phyloP scores from a whole-genome alignment of 2,888 invertebrate genomes.

The Eutolmus rufibarbis region DNA sequence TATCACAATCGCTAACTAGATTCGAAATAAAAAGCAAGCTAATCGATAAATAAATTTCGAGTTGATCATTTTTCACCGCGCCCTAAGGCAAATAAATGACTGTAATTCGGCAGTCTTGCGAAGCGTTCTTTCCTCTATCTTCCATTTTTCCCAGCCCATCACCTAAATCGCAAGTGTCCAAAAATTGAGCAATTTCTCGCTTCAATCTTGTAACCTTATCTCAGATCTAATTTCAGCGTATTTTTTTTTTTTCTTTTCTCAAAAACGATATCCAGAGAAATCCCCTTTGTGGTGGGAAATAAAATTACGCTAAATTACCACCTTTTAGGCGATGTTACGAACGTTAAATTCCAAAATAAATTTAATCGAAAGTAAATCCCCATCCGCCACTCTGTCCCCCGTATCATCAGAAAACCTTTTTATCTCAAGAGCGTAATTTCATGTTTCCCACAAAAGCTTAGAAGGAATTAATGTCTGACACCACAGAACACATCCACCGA shows the following conservation, averaged over 20 bases:
- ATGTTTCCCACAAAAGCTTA: slow-evolving; percentile 31
- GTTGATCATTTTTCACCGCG: neutral
- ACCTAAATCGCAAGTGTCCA: neutral
- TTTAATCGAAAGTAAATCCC: slow-evolving; percentile 30
- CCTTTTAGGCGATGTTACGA: neutral
- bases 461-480: slow-evolving; percentile 27
- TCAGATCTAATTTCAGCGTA: neutral
- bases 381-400: neutral
- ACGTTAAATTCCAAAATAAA: slow-evolving; percentile 12
- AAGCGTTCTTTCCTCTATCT: neutral
- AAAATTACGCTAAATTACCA: slow-evolving; percentile 6
- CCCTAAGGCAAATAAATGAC: neutral
- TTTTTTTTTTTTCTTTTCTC: neutral
- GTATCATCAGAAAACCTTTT: slow-evolving; percentile 16
- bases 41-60: neutral
- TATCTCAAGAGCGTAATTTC: slow-evolving; percentile 33
- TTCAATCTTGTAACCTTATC: neutral
- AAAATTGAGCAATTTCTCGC: neutral
- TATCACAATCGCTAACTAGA: neutral
- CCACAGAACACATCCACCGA: slow-evolving; percentile 22
- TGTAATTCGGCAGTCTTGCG: neutral
- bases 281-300: neutral
- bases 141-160: neutral
- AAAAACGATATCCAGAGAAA: neutral
- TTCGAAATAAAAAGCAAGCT: neutral